Evolutionary conservation across 2,113 vertebrate species (phyloP).

Genomic region (Lepisosteus osseus): DNA sequence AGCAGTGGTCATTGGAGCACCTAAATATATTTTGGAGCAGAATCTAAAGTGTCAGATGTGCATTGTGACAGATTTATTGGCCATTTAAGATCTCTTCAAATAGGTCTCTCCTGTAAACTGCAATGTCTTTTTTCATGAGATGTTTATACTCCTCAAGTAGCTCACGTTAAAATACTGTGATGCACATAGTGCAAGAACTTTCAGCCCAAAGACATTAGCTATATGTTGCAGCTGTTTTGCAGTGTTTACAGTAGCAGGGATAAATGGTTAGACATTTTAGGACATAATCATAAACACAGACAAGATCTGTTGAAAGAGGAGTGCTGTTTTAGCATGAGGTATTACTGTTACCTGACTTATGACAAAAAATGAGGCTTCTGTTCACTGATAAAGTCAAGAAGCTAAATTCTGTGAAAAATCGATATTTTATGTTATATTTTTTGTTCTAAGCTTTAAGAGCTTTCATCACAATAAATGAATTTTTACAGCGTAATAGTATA

Average conservation of each 20-base stretch:
- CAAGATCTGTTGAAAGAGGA: slow-evolving; percentile 47
- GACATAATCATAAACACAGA: slow-evolving; percentile 35
- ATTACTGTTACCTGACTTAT: not conserved
- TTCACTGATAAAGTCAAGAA: no score
- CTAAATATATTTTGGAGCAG: not conserved
- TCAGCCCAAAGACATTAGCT: slow-evolving; percentile 7
- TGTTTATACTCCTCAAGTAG: slow-evolving; percentile 11
- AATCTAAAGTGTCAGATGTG: slow-evolving; percentile 1
- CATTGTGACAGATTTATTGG: slow-evolving; percentile 5
- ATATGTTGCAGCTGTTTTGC: slow-evolving; percentile 41
- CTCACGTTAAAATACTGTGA: not conserved
- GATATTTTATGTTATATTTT: no score
- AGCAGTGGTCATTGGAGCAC: slow-evolving; percentile 12
- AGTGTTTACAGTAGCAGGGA: slow-evolving; percentile 24
- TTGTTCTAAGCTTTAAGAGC: no score
- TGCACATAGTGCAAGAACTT: not conserved
- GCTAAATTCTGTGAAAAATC: no score
- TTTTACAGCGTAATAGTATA: no score
- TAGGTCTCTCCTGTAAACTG: not conserved
- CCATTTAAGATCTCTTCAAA: slow-evolving; percentile 8
- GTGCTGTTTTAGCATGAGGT: slow-evolving; percentile 49
- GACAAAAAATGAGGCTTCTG: no score
- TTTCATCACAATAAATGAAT: no score
- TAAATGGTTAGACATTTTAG: not conserved
- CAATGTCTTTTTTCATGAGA: not conserved